Base-by-base conservation (phyloP, 2,797 vertebrate species). In the Setipinna tenuifilis region DNA sequence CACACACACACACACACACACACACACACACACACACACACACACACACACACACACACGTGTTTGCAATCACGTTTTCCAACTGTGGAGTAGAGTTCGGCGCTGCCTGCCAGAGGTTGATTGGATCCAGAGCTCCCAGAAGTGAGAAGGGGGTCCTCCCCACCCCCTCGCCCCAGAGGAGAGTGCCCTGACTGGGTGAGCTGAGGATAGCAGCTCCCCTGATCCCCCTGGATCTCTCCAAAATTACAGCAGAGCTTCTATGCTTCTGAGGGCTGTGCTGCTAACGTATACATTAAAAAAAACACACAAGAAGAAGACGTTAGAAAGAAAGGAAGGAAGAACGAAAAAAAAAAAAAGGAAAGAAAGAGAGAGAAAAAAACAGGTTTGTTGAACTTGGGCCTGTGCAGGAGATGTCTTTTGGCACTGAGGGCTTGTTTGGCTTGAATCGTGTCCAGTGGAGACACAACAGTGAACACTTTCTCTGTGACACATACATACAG, bases 81-180 rank as follows among this genome's bases (percentile, higher is more conserved):
- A 59, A 78, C 78, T 68, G 83, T 23, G 41, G 62, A n/a, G 62
- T 65, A 65, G 62, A 65, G 31, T 41, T 75, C 68, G 1, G 54
- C 25, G 80, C 7, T 12, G 58, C 21, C 12, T 25, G 83, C 88
- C 88, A 88, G 87, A 48, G 61, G 61, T 57, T 88, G 89, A 89
- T 88, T 88, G 85, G 89, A 88, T 86, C 87, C 87, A 90, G 84
- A 88, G 83, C 48, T 75, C 68, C 83, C n/a, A 59, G 46, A 59
- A 57, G 75, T 83, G 85, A 16, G 68, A 71, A 71, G 4, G 62
- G 88, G 87, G 50, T 87, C 84, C 31, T 83, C 83, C 50, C 23
- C 7, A 16, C 83, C 41, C 83, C 59, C 59, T 48, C 16, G 16
- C 83, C 87, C 85, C 68, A 75, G 19, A 81, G 44, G 25, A 58